These are phyloP conservation scores for Lycodopsis pacificus DNA, from an alignment of 2,797 vertebrate species.

Conservation along the genomic window DNA sequence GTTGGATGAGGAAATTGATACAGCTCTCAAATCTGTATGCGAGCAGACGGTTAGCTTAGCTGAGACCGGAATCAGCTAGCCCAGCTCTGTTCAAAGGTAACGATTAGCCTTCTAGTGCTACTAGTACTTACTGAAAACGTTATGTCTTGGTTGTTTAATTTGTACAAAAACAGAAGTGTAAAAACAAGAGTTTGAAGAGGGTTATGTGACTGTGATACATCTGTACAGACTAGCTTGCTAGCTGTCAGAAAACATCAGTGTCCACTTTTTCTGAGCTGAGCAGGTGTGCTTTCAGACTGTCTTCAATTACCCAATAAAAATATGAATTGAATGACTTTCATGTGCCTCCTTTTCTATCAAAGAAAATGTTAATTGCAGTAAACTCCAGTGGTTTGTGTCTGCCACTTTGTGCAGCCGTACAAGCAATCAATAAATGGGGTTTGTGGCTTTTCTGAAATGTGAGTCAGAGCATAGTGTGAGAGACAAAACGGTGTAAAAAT, in stretches of 20 bases:
- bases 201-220: not conserved
- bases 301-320: slow-evolving; percentile 22
- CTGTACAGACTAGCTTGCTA: not conserved
- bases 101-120: not conserved
- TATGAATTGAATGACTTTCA: not conserved
- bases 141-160: not conserved
- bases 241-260: too few relatives aligned
- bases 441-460: slow-evolving; percentile 20
- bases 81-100: not conserved
- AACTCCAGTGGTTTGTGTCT: slow-evolving; percentile 15
- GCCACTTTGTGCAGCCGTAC: slow-evolving; percentile 2
- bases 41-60: not conserved
- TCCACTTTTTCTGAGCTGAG: not conserved
- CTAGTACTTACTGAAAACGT: not conserved
- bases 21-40: not conserved
- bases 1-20: not conserved
- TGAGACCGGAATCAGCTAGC: not conserved
- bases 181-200: not conserved
- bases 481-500: slow-evolving; percentile 23
- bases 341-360: not conserved
- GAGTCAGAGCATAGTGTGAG: not conserved
- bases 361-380: not conserved
- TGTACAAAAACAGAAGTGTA: not conserved
- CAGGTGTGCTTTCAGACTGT: slow-evolving; percentile 25
- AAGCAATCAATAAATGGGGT: slow-evolving; percentile 1